Evolutionary conservation across 2,888 invertebrate genomes (phyloP).

Genomic region (Diarsia rubi): DNA sequence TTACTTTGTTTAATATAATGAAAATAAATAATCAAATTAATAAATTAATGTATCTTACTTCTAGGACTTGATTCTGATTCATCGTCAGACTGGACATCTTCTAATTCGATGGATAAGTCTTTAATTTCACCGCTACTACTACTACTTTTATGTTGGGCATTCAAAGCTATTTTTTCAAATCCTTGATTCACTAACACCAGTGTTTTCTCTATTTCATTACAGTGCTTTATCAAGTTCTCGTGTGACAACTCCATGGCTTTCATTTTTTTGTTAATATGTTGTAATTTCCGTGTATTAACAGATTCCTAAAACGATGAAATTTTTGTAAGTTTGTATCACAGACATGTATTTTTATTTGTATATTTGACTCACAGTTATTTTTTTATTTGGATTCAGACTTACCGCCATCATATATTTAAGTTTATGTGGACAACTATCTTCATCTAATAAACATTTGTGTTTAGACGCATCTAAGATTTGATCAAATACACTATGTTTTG

Average conservation of each 20-base stretch:
- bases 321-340: not conserved
- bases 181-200: conserved; percentile 82
- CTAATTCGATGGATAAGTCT: conserved; percentile 67
- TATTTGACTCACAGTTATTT: not conserved
- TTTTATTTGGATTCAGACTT: conserved; percentile 34
- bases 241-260: conserved; percentile 76
- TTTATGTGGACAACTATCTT: conserved; percentile 82
- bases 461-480: conserved; percentile 82
- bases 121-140: conserved; percentile 54
- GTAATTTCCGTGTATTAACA: conserved; percentile 77
- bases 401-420: conserved; percentile 81
- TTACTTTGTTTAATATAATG: not conserved
- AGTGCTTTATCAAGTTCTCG: conserved; percentile 77
- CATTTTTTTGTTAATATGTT: conserved; percentile 79
- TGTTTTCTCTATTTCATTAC: conserved; percentile 80
- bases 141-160: conserved; percentile 52
- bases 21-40: not conserved
- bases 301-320: conserved; percentile 75
- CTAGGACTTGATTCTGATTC: conserved; percentile 72
- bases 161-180: conserved; percentile 70
- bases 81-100: conserved; percentile 83
- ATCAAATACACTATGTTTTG: conserved; percentile 83
- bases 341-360: not conserved
- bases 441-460: conserved; percentile 79
- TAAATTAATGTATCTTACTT: conserved; percentile 71